Conservation (phyloP, 2,113 vertebrate species). For the Cheirogaleus medius region DNA sequence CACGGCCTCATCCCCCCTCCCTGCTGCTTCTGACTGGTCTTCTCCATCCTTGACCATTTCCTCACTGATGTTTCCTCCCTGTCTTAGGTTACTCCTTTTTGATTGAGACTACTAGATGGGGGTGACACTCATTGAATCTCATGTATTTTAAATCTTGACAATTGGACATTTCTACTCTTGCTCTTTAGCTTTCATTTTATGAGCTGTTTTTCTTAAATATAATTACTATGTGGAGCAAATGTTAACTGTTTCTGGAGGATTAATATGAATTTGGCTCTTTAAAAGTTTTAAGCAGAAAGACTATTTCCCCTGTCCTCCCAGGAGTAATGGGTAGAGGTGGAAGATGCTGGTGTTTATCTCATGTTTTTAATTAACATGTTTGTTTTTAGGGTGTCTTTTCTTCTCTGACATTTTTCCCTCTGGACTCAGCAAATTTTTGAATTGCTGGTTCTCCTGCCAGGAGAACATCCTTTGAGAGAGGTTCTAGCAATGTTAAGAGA, state of each 20-base stretch:
- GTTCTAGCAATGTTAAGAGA: slow-evolving; percentile 57
- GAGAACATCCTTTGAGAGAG: slow-evolving; percentile 37
- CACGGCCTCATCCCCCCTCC: neutral
- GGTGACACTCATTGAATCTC: neutral
- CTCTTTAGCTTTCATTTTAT: neutral
- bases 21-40: neutral
- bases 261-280: slow-evolving; percentile 56
- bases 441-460: neutral
- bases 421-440: slow-evolving; percentile 29
- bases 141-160: neutral
- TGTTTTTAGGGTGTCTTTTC: slow-evolving; percentile 47
- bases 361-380: slow-evolving; percentile 62
- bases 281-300: slow-evolving; percentile 49
- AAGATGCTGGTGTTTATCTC: neutral
- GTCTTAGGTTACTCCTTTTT: neutral
- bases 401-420: slow-evolving; percentile 35
- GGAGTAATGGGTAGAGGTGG: neutral
- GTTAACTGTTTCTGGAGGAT: slow-evolving; percentile 34
- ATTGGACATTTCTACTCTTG: neutral
- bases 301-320: slow-evolving; percentile 2
- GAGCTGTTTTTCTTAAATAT: neutral
- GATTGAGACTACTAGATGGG: neutral
- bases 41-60: neutral
- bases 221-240: neutral
- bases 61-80: neutral